These are phyloP conservation scores for Pseudeuparius sepicola DNA, from an alignment of 2,888 invertebrate genomes.

Conservation along the genomic window DNA sequence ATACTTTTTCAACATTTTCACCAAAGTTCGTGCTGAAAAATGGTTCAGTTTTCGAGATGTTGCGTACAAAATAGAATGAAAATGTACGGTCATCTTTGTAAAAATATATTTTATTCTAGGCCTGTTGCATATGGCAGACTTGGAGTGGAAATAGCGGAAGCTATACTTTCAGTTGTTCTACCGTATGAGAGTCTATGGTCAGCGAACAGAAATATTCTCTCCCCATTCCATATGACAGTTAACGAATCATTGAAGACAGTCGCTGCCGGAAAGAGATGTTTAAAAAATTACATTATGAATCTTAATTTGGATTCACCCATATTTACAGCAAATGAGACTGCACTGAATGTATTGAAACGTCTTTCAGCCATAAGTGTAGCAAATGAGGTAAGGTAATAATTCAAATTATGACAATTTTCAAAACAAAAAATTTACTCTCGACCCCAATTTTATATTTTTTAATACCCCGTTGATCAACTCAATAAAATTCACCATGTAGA, in stretches of 20 bases:
- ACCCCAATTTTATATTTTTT: too few species aligned
- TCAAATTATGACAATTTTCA: too few species aligned
- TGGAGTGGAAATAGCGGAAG: slow-evolving; percentile 41
- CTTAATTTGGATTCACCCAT: slow-evolving; percentile 24
- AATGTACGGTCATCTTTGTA: too few species aligned
- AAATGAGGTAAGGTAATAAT: slow-evolving; percentile 31
- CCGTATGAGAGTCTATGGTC: slow-evolving; percentile 37
- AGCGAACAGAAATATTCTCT: slow-evolving; percentile 37
- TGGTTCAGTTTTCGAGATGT: too few species aligned
- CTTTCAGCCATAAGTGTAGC: slow-evolving; percentile 35
- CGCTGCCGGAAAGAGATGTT: slow-evolving; percentile 18
- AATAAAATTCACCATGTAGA: too few species aligned
- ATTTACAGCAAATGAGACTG: slow-evolving; percentile 31
- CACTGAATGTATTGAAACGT: slow-evolving; percentile 31
- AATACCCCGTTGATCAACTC: too few species aligned
- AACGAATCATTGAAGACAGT: slow-evolving; percentile 32
- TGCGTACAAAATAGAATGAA: too few species aligned
- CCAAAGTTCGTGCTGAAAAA: too few species aligned
- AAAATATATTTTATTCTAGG: slow-evolving; percentile 36
- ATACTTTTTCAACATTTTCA: too few species aligned
- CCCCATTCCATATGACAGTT: slow-evolving; percentile 34
- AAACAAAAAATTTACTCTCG: too few species aligned
- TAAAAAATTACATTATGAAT: slow-evolving; percentile 26
- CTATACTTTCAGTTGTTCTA: slow-evolving; percentile 39
- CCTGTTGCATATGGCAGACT: slow-evolving; percentile 42